Percentiles rank a stretch among this genome's conserved stretches.
These are phyloP conservation scores for Ochropacha duplaris DNA, from an alignment of 2,888 invertebrate genomes.

Conservation along the genomic window DNA sequence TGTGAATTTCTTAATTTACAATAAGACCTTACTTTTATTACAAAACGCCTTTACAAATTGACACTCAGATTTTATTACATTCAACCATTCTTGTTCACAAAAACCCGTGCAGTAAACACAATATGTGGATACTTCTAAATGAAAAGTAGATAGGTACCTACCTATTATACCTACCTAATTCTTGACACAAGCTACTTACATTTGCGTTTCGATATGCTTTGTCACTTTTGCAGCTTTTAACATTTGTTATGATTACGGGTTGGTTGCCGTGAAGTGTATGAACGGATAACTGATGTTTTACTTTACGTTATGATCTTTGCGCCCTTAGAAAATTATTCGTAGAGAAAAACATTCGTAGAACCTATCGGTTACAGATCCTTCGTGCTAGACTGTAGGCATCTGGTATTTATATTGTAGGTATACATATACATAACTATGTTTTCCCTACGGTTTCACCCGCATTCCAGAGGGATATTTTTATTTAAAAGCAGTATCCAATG, in stretches of 20 bases:
- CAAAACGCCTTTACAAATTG: too few species aligned
- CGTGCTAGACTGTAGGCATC: too few species aligned
- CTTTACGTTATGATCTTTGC: conserved; percentile 19
- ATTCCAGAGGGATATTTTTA: too few species aligned
- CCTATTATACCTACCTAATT: too few species aligned
- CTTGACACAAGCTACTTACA: conserved; percentile 5
- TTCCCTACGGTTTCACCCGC: too few species aligned
- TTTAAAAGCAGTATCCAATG: too few species aligned
- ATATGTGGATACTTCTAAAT: conserved; percentile 30
- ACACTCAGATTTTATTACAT: background rate
- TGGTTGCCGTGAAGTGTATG: conserved; percentile 1
- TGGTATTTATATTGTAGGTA: too few species aligned
- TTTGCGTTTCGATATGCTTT: conserved; percentile 5
- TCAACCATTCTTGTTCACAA: background rate
- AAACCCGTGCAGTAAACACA: conserved; percentile 18
- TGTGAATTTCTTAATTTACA: too few species aligned
- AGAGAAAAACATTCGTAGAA: background rate
- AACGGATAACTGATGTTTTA: conserved; percentile 16
- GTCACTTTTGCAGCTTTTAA: background rate
- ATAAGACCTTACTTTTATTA: too few species aligned
- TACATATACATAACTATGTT: too few species aligned
- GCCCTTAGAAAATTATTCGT: conserved; percentile 1
- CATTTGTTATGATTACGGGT: conserved; percentile 6
- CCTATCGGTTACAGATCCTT: too few species aligned
- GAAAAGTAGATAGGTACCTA: too few species aligned